Percentiles rank a stretch among this genome's conserved stretches.
Evolutionary conservation across 1,140 invertebrate genomes (phyloP).

Genomic region (Adoxophyes honmai): DNA sequence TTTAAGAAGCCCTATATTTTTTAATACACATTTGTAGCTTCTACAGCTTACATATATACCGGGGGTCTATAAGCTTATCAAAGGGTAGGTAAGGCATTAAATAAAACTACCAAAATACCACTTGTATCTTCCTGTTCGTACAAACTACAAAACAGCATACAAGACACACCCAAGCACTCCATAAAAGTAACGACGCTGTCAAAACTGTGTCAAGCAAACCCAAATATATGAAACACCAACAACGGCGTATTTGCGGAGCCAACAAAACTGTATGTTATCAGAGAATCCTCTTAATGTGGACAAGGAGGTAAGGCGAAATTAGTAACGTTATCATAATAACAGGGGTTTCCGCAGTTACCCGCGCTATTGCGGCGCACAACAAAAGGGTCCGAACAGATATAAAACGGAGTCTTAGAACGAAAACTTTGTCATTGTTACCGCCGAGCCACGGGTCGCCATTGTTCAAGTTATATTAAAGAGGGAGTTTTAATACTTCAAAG

Average conservation of each 20-base stretch:
- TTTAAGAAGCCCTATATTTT: no score
- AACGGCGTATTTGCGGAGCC: background rate
- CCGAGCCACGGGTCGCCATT: constrained; percentile 48
- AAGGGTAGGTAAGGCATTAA: no score
- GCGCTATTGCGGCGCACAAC: constrained; percentile 26
- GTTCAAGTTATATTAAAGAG: constrained; percentile 62
- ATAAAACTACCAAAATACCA: no score
- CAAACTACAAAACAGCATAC: no score
- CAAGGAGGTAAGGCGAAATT: constrained; percentile 30
- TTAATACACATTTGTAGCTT: no score
- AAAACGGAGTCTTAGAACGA: constrained; percentile 54
- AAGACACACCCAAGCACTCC: no score
- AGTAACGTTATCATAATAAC: constrained; percentile 35
- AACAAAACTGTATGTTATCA: constrained; percentile 8
- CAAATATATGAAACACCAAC: background rate
- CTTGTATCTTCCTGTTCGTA: no score
- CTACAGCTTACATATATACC: no score
- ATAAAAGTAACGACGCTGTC: background rate
- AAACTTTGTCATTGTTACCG: constrained; percentile 56
- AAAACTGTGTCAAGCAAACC: no score
- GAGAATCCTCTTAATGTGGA: constrained; percentile 2
- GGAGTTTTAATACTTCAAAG: constrained; percentile 56
- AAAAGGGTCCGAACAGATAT: constrained; percentile 44
- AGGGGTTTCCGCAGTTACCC: constrained; percentile 20
- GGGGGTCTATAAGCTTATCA: no score